Percentiles rank a stretch among this genome's conserved stretches.
These are phyloP conservation scores for Subacronicta megacephala DNA, from an alignment of 2,888 invertebrate species.

Conservation along the genomic window DNA sequence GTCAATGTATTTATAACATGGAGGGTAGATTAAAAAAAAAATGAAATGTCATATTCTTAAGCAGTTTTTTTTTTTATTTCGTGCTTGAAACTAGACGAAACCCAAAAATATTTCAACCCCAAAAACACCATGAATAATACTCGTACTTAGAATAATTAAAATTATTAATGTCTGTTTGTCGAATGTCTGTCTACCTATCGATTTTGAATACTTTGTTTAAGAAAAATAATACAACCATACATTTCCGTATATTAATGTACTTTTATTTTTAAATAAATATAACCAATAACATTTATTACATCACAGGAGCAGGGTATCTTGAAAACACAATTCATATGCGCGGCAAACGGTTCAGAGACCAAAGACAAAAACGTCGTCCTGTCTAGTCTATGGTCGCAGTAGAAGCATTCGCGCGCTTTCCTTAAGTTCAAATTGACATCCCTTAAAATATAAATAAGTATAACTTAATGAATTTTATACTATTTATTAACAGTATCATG, in stretches of 20 bases:
- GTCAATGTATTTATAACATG: no score
- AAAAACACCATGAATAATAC: no score
- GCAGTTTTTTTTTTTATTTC: no score
- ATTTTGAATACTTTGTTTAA: no score
- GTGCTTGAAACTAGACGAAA: no score
- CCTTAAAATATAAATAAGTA: conserved; percentile 81
- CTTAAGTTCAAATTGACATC: conserved; percentile 82
- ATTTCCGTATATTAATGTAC: conserved; percentile 84
- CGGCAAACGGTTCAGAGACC: conserved; percentile 64
- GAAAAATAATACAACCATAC: conserved; percentile 36
- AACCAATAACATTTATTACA: conserved; percentile 90
- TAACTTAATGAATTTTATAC: conserved; percentile 72
- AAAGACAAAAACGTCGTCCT: conserved; percentile 60
- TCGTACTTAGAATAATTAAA: no score
- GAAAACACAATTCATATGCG: conserved; percentile 85
- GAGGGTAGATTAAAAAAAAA: no score
- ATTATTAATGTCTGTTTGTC: no score
- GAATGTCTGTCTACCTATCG: no score
- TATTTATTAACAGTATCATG: conserved; percentile 63
- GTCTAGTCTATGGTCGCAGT: conserved; percentile 52
- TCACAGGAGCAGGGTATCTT: conserved; percentile 89
- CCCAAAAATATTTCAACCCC: no score
- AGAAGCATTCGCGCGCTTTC: conserved; percentile 65
- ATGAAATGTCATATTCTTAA: no score
- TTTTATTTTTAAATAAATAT: conserved; percentile 90